A percentile compares a stretch with the other conserved stretches of the same genome.
phyloP scores from a whole-genome alignment of 2,113 vertebrate species.

The Xiphorhynchus elegans region DNA sequence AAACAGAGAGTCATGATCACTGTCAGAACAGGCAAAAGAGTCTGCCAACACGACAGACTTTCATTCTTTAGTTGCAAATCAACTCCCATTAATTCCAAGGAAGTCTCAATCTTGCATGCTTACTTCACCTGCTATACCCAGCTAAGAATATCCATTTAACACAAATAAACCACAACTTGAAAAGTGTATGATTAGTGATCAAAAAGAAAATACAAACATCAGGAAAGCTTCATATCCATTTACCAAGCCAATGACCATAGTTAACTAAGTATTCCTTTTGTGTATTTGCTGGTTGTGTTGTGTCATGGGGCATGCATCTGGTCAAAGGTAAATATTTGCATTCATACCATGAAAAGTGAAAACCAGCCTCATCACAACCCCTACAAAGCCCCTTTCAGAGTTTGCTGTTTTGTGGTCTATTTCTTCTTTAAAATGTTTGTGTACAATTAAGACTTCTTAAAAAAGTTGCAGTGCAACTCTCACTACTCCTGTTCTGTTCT shows the following conservation, averaged over 20 bases:
- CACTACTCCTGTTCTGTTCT: fast-evolving
- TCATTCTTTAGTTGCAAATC: neutral
- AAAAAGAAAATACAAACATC: neutral
- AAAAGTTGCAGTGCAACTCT: neutral
- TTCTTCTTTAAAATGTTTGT: neutral
- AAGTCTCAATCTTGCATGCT: neutral
- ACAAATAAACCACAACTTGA: neutral
- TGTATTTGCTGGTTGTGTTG: neutral
- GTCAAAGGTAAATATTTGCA: neutral
- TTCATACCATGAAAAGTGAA: neutral
- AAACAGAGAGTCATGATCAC: neutral
- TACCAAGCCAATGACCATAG: neutral
- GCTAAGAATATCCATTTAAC: neutral
- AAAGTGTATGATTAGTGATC: neutral
- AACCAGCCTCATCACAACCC: neutral
- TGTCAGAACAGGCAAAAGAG: neutral
- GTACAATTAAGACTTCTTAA: neutral
- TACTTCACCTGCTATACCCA: neutral
- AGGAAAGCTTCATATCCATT: neutral
- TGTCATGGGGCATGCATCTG: neutral
- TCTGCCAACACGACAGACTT: neutral
- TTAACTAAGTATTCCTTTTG: neutral
- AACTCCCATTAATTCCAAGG: neutral
- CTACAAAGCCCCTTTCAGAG: neutral
- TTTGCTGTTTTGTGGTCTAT: neutral